Evolutionary conservation across 1,140 invertebrate species (phyloP).

Genomic region (Caenorhabditis briggsae): DNA sequence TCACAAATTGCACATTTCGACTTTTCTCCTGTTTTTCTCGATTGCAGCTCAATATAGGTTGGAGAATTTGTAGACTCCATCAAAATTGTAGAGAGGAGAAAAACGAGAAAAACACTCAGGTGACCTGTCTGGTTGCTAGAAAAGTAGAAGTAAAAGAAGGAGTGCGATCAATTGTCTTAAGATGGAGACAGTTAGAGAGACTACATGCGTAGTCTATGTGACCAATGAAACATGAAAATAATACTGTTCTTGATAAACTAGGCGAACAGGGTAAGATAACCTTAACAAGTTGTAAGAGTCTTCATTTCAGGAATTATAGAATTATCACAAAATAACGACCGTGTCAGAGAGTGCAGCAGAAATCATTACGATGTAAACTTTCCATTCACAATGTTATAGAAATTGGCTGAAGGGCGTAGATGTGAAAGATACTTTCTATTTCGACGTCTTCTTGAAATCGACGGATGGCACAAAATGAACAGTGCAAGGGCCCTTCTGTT

Average conservation of each 20-base stretch:
- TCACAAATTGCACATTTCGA: neutral
- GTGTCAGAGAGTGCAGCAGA: too few relatives aligned
- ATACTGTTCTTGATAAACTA: neutral
- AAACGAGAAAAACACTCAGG: neutral
- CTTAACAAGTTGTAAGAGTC: too few relatives aligned
- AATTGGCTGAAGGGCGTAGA: too few relatives aligned
- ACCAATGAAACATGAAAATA: neutral
- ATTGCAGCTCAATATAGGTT: neutral
- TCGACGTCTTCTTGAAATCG: too few relatives aligned
- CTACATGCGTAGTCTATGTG: neutral
- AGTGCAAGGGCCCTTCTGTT: too few relatives aligned
- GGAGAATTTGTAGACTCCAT: neutral
- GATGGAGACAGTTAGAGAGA: constrained; percentile 7
- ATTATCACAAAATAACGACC: too few relatives aligned
- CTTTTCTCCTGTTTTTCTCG: neutral
- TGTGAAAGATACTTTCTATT: too few relatives aligned
- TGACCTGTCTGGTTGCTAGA: neutral
- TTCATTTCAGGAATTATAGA: too few relatives aligned
- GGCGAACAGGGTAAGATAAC: too few relatives aligned
- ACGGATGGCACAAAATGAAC: too few relatives aligned
- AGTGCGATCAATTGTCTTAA: neutral
- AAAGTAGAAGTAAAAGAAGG: neutral
- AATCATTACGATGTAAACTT: too few relatives aligned
- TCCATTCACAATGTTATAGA: too few relatives aligned
- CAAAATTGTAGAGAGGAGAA: neutral